phyloP scores from a whole-genome alignment of 2,888 invertebrate genomes.

The Drosophila kanekoi region DNA sequence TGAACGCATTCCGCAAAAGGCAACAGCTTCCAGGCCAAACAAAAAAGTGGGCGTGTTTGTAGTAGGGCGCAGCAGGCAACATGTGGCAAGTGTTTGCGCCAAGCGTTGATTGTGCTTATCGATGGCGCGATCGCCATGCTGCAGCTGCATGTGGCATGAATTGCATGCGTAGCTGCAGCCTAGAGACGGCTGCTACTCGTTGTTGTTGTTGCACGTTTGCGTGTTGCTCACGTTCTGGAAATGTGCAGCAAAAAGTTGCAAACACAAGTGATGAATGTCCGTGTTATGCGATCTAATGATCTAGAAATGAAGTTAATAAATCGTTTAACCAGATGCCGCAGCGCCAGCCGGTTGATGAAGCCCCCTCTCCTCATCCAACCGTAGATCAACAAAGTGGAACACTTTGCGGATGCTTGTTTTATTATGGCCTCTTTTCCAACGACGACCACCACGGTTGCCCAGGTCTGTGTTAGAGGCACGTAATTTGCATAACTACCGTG shows the following conservation, averaged over 20 bases:
- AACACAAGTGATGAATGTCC: conserved; percentile 84
- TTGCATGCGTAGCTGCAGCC: conserved; percentile 73
- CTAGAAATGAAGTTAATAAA: conserved; percentile 85
- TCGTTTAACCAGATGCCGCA: conserved; percentile 81
- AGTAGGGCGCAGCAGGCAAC: conserved; percentile 40
- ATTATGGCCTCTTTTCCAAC: conserved; percentile 40
- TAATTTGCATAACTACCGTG: conserved; percentile 75
- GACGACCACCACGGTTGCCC: conserved; percentile 9
- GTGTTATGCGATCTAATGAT: conserved; percentile 84
- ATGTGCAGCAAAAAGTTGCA: conserved; percentile 42
- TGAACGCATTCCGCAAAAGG: conserved; percentile 40
- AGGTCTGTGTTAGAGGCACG: conserved; percentile 20
- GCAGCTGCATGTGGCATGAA: conserved; percentile 65
- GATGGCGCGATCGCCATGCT: conserved; percentile 53
- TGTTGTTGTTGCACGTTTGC: conserved; percentile 37
- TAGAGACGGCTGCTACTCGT: conserved; percentile 44
- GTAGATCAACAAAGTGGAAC: conserved; percentile 35
- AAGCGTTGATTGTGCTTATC: conserved; percentile 78
- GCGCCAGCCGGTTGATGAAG: conserved; percentile 41
- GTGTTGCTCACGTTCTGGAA: conserved; percentile 42
- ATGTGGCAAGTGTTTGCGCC: conserved; percentile 79
- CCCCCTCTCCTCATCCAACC: neutral
- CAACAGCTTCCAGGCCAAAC: conserved; percentile 62
- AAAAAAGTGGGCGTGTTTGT: conserved; percentile 56
- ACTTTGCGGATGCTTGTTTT: conserved; percentile 44